A percentile compares a stretch with the other conserved stretches of the same genome.
These are phyloP conservation scores for Dasysyrphus tricinctus DNA, from an alignment of 2,888 invertebrate genomes.

Conservation along the genomic window DNA sequence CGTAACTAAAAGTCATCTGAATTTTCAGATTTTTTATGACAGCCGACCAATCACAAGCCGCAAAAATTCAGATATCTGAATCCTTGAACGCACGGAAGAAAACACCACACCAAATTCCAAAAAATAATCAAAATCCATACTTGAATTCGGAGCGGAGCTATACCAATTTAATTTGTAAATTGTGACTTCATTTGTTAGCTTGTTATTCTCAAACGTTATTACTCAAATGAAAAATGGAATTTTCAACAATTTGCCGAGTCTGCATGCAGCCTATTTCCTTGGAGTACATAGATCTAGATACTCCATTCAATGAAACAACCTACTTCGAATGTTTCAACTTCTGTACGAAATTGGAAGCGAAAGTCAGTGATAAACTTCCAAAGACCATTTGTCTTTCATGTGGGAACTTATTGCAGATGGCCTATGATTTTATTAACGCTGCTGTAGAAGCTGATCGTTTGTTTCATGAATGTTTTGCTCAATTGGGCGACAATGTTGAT, in stretches of 20 bases:
- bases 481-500: background rate
- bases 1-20: too few species aligned
- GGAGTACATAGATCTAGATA: slow-evolving; percentile 22
- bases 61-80: too few species aligned
- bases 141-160: too few species aligned
- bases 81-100: too few species aligned
- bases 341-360: slow-evolving; percentile 16
- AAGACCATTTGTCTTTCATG: slow-evolving; percentile 12
- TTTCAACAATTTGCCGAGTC: slow-evolving; percentile 8
- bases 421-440: background rate
- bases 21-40: too few species aligned
- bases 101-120: too few species aligned
- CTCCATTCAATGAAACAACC: slow-evolving; percentile 9
- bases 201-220: too few species aligned
- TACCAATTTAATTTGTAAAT: too few species aligned
- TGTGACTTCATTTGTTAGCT: too few species aligned
- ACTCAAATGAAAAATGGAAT: background rate
- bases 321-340: slow-evolving; percentile 23
- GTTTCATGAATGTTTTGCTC: background rate
- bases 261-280: slow-evolving; percentile 3
- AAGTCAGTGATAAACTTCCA: background rate
- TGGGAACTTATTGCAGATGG: background rate
- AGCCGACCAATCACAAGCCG: too few species aligned
- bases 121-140: too few species aligned
- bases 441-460: background rate